Base-by-base conservation (phyloP, 2,113 vertebrate genomes). In the Halichoerus grypus region DNA sequence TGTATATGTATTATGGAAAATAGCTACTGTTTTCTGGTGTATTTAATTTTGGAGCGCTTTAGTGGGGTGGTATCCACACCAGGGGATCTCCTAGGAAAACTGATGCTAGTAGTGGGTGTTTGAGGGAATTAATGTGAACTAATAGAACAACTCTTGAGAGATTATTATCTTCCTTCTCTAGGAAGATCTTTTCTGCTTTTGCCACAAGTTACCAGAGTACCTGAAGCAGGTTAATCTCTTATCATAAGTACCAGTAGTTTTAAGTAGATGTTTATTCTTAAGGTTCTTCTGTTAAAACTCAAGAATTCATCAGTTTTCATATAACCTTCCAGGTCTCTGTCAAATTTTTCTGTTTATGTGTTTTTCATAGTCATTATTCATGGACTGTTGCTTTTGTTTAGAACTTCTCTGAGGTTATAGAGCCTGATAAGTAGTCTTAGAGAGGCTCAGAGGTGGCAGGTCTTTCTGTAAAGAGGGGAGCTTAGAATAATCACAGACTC, bases 231-330 rank as follows among this genome's bases (percentile, higher is more conserved):
- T 84, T 89, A 51, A 65, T 89, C n/a, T 95, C 39, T 85, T 69
- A 88, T 67, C 4, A 36, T 95, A 82, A 91, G 21, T 71, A 57
- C 92, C 51, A 79, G 2, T 91, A 61, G 57, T 76, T 94, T 94
- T 90, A 31, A 88, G 7, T 90, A 88, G 11, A 1, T 91, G 10
- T 69, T 86, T 90, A 39, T 94, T 94, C 53, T 91, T 88, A 57
- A 90, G 3, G 15, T 96, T 95, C 39, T 94, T 92, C 10, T 74
- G 8, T 42, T 88, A 4, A 89, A 97, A 76, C 21, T 79, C 33
- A 94, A 71, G 13, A 96, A 83, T 81, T 76, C 9, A 53, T 89
- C 91, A 91, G 33, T 59, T 95, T 93, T 97, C 53, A 55, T 86
- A 42, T 67, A 90, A 53, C 8, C n/a, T 92, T 95, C 24, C 36